A percentile compares a stretch with the other conserved stretches of the same genome.
Evolutionary conservation across 2,797 vertebrate species (phyloP).

Genomic region (Craterocephalus amniculus): DNA sequence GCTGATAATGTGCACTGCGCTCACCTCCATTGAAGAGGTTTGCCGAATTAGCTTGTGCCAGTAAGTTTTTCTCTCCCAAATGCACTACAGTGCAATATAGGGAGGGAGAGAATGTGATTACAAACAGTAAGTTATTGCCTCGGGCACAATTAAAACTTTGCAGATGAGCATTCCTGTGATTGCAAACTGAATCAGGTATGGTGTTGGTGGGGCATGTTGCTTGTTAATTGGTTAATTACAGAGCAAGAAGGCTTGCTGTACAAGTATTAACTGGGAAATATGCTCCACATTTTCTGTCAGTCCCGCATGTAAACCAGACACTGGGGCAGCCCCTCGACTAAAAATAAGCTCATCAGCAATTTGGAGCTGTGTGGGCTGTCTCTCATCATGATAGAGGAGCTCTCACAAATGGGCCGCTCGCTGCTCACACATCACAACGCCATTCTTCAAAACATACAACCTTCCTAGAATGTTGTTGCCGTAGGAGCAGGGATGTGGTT

Average conservation of each 20-base stretch:
- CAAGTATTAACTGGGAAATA: slow-evolving; percentile 87
- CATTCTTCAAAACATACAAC: slow-evolving; percentile 40
- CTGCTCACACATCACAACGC: slow-evolving; percentile 37
- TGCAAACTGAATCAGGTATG: slow-evolving; percentile 95
- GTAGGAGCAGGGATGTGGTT: slow-evolving; percentile 34
- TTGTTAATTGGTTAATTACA: slow-evolving; percentile 98
- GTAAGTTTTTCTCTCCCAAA: slow-evolving; percentile 87
- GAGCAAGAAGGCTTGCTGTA: slow-evolving; percentile 84
- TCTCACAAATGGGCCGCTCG: slow-evolving; percentile 51
- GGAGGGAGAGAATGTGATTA: slow-evolving; percentile 95
- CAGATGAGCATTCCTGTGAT: slow-evolving; percentile 92
- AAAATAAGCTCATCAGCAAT: slow-evolving; percentile 83
- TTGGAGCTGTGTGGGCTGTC: slow-evolving; percentile 74
- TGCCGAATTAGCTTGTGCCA: slow-evolving; percentile 93
- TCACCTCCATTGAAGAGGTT: slow-evolving; percentile 89
- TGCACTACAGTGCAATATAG: slow-evolving; percentile 89
- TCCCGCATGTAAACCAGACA: slow-evolving; percentile 71
- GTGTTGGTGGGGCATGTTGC: slow-evolving; percentile 88
- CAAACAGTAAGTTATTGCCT: slow-evolving; percentile 97
- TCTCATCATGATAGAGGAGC: slow-evolving; percentile 73
- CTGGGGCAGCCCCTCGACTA: slow-evolving; percentile 71
- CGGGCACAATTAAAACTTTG: slow-evolving; percentile 98
- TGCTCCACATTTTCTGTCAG: slow-evolving; percentile 81
- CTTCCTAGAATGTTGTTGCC: slow-evolving; percentile 40
- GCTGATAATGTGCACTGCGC: slow-evolving; percentile 88